Base-by-base conservation (phyloP, 2,113 vertebrate genomes). In the Catagonus wagneri region DNA sequence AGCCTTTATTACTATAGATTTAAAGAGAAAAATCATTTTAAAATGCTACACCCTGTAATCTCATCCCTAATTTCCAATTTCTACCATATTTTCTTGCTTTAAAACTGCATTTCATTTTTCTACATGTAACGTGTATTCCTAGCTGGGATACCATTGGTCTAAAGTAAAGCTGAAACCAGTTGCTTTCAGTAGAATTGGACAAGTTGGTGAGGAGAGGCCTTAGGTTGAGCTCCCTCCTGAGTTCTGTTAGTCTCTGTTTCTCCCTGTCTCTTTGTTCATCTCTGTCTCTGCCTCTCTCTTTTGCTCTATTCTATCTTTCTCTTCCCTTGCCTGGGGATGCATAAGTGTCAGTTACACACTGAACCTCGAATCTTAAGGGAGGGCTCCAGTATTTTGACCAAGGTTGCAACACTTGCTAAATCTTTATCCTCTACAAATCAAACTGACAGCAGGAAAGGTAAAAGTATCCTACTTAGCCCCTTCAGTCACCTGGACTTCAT, bases 61-160 rank as follows among this genome's bases (percentile, higher is more conserved):
- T 11, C 50, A 20, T 58, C 78, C 14, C 7, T 29, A 8, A 88
- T 93, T 74, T 60, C 36, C 17, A 74, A 56, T 83, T 63, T 94
- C 13, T 86, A n/a, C 27, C 23, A 80, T 80, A 76, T 90, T 92
- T 80, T 79, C 20, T 85, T 85, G 23, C n/a, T 92, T 66, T 88
- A 5, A 79, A 93, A 63, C 11, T 63, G 29, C 27, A 72, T 92
- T 94, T 92, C 6, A 16, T 96, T 96, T 96, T 96, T 83, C 25
- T 75, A 29, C 71, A 80, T n/a, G 23, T 74, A 63, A 65, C 22
- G 61, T 83, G 32, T 36, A 79, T 79, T 50, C 52, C 27, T 90
- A 74, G 34, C 36, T 94, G 44, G 23, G 25, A n/a, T 27, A 81
- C 15, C 2, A 56, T 50, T 61, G 60, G 74, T 65, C 93, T 95